These are phyloP conservation scores for Portevinia maculata DNA, from an alignment of 2,888 invertebrate species.

Conservation along the genomic window DNA sequence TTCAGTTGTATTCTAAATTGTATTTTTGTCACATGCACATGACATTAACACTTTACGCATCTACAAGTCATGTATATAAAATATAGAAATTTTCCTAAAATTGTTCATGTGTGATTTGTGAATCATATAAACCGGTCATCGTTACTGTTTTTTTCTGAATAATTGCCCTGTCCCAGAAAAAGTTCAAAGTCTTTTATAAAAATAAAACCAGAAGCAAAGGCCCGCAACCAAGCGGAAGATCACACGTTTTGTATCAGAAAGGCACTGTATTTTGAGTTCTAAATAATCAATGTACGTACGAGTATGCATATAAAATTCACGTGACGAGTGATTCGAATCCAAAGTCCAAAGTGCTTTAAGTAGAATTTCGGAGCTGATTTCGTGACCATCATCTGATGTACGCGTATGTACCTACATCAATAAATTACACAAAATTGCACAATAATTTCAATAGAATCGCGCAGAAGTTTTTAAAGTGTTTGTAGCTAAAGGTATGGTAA, in stretches of 20 bases:
- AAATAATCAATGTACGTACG: background rate
- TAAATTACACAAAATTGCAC: conserved; percentile 15
- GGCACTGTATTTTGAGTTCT: background rate
- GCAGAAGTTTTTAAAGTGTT: conserved; percentile 9
- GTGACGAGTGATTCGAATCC: conserved; percentile 3
- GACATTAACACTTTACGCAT: too few species aligned
- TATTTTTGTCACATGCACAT: too few species aligned
- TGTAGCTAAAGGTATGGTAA: conserved; percentile 19
- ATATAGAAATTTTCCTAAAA: too few species aligned
- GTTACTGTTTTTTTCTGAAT: background rate
- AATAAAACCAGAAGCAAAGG: background rate
- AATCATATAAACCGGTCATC: too few species aligned
- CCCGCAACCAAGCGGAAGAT: background rate
- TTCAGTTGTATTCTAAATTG: too few species aligned
- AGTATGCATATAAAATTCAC: conserved; percentile 7
- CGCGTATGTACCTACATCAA: background rate
- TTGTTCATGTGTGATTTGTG: too few species aligned
- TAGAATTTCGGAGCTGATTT: conserved; percentile 6
- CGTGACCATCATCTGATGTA: background rate
- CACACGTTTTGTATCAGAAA: conserved; percentile 19
- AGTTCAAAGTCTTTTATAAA: conserved; percentile 12
- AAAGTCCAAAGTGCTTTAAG: conserved; percentile 26
- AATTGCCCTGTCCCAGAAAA: background rate
- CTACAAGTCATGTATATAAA: too few species aligned
- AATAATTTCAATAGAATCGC: conserved; percentile 15